phyloP scores from a whole-genome alignment of 2,888 invertebrate genomes.

The Lapara coniferarum region DNA sequence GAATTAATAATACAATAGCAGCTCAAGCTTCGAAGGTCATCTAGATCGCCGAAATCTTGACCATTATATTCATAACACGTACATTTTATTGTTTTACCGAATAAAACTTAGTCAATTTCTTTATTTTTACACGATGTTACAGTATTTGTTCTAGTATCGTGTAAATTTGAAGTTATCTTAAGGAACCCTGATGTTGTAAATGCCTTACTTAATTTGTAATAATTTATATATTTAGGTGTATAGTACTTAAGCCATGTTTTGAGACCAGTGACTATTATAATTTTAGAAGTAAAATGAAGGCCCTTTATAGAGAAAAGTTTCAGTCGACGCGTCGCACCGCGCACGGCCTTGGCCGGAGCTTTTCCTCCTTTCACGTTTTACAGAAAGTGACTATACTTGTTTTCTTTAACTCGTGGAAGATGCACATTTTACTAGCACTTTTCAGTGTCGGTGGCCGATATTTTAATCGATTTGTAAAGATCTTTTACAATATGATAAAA shows the following conservation, averaged over 20 bases:
- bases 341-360: conserved; percentile 66
- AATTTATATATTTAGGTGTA: conserved; percentile 84
- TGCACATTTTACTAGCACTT: conserved; percentile 71
- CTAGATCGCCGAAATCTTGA: conserved; percentile 83
- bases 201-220: conserved; percentile 84
- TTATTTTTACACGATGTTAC: conserved; percentile 80
- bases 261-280: conserved; percentile 83
- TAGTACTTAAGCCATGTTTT: conserved; percentile 84
- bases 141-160: conserved; percentile 70
- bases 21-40: conserved; percentile 71
- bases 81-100: conserved; percentile 81
- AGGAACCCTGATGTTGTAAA: conserved; percentile 82
- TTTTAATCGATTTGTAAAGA: conserved; percentile 73
- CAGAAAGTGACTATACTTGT: conserved; percentile 78
- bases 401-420: conserved; percentile 73
- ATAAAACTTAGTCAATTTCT: conserved; percentile 82
- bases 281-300: conserved; percentile 76
- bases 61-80: conserved; percentile 72
- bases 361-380: conserved; percentile 70
- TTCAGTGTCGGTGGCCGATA: conserved; percentile 67
- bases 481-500: conserved; percentile 71
- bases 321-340: conserved; percentile 58
- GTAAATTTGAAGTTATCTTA: conserved; percentile 78
- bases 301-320: conserved; percentile 66
- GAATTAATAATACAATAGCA: conserved; percentile 20